Evolutionary conservation across 37 sponge, comb jelly and placozoan species (phyloP).

Genomic region (Halichondria panicea): DNA sequence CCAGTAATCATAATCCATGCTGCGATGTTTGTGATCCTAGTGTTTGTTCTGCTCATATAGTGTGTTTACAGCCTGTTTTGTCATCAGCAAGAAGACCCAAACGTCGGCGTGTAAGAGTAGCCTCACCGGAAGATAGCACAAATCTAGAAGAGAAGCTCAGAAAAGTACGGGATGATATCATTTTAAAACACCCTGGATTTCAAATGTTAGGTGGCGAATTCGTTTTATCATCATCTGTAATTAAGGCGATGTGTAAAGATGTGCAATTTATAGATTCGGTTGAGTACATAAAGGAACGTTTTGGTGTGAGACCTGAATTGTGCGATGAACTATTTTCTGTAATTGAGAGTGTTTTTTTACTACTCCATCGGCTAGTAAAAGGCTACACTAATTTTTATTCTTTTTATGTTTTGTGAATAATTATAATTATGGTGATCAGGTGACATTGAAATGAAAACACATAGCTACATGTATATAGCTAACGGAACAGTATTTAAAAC

Average conservation of each 20-base stretch:
- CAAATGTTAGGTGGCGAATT: conserved; percentile 8
- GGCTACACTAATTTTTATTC: neutral
- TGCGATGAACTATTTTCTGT: too few relatives aligned
- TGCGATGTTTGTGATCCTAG: neutral
- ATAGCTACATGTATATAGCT: too few relatives aligned
- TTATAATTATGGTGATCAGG: too few relatives aligned
- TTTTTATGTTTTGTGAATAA: neutral
- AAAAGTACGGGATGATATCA: neutral
- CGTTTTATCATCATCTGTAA: too few relatives aligned
- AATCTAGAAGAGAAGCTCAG: neutral
- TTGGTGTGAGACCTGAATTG: too few relatives aligned
- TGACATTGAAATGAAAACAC: too few relatives aligned
- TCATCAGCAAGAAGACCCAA: neutral
- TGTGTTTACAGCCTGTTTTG: neutral
- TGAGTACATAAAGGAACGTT: too few relatives aligned
- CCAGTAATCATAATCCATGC: neutral
- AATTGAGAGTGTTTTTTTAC: too few relatives aligned
- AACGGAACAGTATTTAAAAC: too few relatives aligned
- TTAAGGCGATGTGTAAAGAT: too few relatives aligned
- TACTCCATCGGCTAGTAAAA: too few relatives aligned
- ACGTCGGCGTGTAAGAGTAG: neutral
- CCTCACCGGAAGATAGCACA: neutral
- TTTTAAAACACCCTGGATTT: conserved; percentile 1
- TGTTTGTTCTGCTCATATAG: neutral
- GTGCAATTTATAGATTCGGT: too few relatives aligned